A percentile compares a stretch with the other conserved stretches of the same genome.
phyloP scores from a whole-genome alignment of 2,797 vertebrate species.

The Acipenser transmontanus region DNA sequence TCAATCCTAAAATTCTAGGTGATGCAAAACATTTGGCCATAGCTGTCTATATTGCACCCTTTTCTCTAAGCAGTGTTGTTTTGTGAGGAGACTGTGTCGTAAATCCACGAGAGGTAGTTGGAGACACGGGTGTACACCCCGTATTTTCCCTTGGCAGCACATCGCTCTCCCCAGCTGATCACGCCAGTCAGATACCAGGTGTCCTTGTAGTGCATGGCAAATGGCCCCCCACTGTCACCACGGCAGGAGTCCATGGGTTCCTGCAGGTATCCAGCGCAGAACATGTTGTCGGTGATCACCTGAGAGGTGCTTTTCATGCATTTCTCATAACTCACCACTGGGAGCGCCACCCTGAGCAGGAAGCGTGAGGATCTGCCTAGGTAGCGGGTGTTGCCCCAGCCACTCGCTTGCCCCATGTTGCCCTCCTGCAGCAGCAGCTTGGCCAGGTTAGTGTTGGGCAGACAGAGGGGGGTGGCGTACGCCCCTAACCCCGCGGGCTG shows the following conservation, averaged over 20 bases:
- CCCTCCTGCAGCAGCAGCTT: constrained; percentile 25
- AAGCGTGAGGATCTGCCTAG: constrained; percentile 27
- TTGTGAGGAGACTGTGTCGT: constrained; percentile 19
- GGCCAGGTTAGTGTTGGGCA: constrained; percentile 36
- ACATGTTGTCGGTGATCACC: constrained; percentile 36
- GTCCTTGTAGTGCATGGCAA: constrained; percentile 21
- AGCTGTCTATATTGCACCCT: too few species aligned
- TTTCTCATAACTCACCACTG: constrained; percentile 23
- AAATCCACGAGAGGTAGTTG: constrained; percentile 41
- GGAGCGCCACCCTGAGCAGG: constrained; percentile 33
- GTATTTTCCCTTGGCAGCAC: constrained; percentile 34
- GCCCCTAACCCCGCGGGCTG: constrained; percentile 12
- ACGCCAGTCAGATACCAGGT: constrained; percentile 38
- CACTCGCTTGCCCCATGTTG: constrained; percentile 22
- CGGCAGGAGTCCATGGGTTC: constrained; percentile 28
- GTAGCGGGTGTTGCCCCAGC: constrained; percentile 28
- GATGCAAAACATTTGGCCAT: too few species aligned
- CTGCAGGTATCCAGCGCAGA: constrained; percentile 32
- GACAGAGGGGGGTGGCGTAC: constrained; percentile 28
- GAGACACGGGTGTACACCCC: constrained; percentile 28
- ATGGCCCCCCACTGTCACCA: constrained; percentile 42
- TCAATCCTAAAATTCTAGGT: too few species aligned
- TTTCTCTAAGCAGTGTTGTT: background rate
- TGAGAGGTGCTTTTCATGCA: constrained; percentile 24
- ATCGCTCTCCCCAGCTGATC: constrained; percentile 47